phyloP scores from a whole-genome alignment of 2,113 vertebrate genomes.

The Salminus brasiliensis region DNA sequence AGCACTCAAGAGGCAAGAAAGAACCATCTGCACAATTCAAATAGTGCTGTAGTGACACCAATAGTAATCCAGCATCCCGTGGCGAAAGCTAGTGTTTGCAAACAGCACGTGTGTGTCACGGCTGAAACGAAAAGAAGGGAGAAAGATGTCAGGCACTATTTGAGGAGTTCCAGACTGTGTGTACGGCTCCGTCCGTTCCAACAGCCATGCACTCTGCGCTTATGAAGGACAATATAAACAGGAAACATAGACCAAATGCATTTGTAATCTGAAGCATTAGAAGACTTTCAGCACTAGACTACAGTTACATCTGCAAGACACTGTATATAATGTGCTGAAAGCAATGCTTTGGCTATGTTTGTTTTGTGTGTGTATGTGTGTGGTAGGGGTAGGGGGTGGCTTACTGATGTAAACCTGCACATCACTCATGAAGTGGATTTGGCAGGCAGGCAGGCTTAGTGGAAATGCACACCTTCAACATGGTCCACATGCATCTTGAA shows the following conservation, averaged over 20 bases:
- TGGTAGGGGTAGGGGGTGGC: too few species aligned
- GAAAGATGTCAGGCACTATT: constrained; percentile 39
- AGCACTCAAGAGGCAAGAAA: neutral
- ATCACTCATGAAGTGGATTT: constrained; percentile 45
- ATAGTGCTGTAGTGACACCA: constrained; percentile 11
- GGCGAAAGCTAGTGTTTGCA: neutral
- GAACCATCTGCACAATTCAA: constrained; percentile 14
- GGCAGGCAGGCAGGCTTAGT: constrained; percentile 57
- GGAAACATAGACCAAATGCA: constrained; percentile 63
- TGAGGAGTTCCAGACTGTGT: constrained; percentile 60
- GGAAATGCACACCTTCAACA: constrained; percentile 66
- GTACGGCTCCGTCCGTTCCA: constrained; percentile 55
- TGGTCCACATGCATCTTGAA: constrained; percentile 73
- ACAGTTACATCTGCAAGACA: neutral
- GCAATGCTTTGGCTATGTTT: neutral
- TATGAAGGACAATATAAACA: constrained; percentile 63
- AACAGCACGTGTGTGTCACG: constrained; percentile 1
- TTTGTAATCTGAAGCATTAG: constrained; percentile 48
- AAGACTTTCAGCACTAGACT: neutral
- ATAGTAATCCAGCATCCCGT: neutral
- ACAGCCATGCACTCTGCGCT: constrained; percentile 54
- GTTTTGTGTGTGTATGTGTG: constrained; percentile 31
- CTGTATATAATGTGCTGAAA: neutral
- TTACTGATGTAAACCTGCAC: constrained; percentile 19
- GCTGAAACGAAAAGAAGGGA: neutral